Evolutionary conservation across 2,797 vertebrate species (phyloP), one percentile per base, ranked within the genome.

Genomic region (Malacoraja senta): DNA sequence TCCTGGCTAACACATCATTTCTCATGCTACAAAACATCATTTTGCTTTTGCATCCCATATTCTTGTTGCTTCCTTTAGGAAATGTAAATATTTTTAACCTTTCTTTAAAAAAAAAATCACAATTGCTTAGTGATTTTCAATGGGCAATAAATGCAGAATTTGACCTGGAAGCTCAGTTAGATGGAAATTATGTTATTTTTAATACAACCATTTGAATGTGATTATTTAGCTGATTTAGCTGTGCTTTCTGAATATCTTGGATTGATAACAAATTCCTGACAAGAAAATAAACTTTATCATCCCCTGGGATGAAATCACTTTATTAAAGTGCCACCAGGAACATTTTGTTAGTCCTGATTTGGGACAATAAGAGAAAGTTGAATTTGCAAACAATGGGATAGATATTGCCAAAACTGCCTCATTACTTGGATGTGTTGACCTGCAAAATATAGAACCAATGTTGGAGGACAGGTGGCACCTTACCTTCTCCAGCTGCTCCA

Each of bases 401-500:
- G 58, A 6, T 35, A 88, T 21, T 68, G 2, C 29, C 32, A 68
- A 88, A 35, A 35, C 63, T 68, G 84, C 8, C n/a, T 35, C 61
- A 35, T 19, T 68, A 15, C 1, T 68, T 9, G 29, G 24, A 61
- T 53, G 12, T 13, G 12, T 10, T 68, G n/a, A 21, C n/a, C 63
- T 32, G n/a, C 35, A 68, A 53, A 68, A 35, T 29, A 61, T 17
- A 17, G 4, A 8, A 26, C 10, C 15, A 61, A 61, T 21, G 8
- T 10, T 29, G 21, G 19, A 35, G 84, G 17, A 15, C 63, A 88
- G 84, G 96, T 93, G 93, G 93, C 93, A 90, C 95, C 96, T 95
- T 96, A 99, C 98, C 98, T 99, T 98, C 94, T 99, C 98, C 93
- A 99, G 94, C 94, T 99, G 98, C 93, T 99, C 98, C 93, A 99